Base-by-base conservation (phyloP, 2,113 vertebrate genomes). In the Dipodomys spectabilis region DNA sequence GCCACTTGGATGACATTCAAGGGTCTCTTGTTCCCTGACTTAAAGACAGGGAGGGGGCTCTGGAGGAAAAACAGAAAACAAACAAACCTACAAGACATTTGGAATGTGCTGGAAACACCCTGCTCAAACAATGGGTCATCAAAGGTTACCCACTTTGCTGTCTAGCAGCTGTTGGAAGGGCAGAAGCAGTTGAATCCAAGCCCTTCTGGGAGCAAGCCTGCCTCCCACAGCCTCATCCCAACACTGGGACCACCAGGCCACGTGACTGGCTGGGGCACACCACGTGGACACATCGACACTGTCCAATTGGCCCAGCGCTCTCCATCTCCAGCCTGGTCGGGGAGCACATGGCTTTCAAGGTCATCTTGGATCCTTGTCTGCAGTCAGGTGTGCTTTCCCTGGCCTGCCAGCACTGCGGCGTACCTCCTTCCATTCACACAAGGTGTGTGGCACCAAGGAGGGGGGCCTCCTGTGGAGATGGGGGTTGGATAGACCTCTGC, bases 111-210 rank as follows among this genome's bases (percentile, higher is more conserved):
- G 9, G 28, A 79, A 92, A 23, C 13, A 2, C 49, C 22, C n/a
- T 49, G 12, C 20, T 75, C 35, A 3, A 11, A 49, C 10, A 27
- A 23, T 28, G 53, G 44, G n/a, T 80, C 39, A 27, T 3, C 28
- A 16, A 32, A 44, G 88, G 32, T 22, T 0, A 1, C 77, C 20
- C 16, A 28, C 22, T 39, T n/a, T 10, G 49, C 35, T 7, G 32
- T 25, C 39, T 44, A 28, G 53, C 22, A 35, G 64, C 57, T 74
- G 27, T 68, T n/a, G 60, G 20, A 65, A 72, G 23, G 30, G 39
- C 20, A n/a, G n/a, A 69, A 28, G 3, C 0, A 0, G 11, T 2
- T 2, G 6, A 27, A 30, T 83, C 18, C 23, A 0, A 72, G 19
- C 22, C 71, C 53, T 39, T 68, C 80, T 39, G 19, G 65, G 49